Base-by-base conservation (phyloP, 2,888 invertebrate species). In the Drosophila borborema region DNA sequence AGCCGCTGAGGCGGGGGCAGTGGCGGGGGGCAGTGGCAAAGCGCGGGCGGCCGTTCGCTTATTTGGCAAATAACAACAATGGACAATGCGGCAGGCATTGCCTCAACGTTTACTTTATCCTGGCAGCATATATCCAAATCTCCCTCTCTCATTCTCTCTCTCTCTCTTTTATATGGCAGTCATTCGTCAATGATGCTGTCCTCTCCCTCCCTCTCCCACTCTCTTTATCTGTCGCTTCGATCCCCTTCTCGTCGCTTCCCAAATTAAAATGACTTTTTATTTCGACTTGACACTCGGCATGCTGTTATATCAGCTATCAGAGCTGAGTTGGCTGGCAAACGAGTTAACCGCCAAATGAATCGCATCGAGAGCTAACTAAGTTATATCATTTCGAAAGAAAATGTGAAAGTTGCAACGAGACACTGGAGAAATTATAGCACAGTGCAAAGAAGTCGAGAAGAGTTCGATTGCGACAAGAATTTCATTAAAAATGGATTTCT, bases 21-120 rank as follows among this genome's bases (percentile, higher is more conserved):
- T n/a, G n/a, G n/a, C n/a, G 38, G 3, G 16, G 41, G 36, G 5
- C 49, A 8, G 46, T 14, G 38, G 16, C 38, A 16, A 16, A 51
- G 51, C 55, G 46, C 31, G 48, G 58, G 67, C 66, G 70, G 77
- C 59, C 77, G 72, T 73, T 72, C 66, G 74, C 64, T 86, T 86
- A 86, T 89, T 85, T 81, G 87, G 68, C 81, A 85, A 85, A 84
- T 83, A 85, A 86, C 84, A 89, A 89, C 87, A 86, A 84, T 74
- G 71, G 69, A 70, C n/a, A 36, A 45, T 54, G 55, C 46, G 53
- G 53, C 55, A 38, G 51, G 54, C 66, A 48, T 40, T 43, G 54
- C 45, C 43, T 56, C 41, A 54, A 34, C 69, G 73, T 71, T 77
- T 74, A 45, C 77, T 55, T 74, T 81, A 69, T 83, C 84, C 81